These are phyloP conservation scores for Macropis europaea DNA, from an alignment of 2,888 invertebrate species.

Conservation along the genomic window DNA sequence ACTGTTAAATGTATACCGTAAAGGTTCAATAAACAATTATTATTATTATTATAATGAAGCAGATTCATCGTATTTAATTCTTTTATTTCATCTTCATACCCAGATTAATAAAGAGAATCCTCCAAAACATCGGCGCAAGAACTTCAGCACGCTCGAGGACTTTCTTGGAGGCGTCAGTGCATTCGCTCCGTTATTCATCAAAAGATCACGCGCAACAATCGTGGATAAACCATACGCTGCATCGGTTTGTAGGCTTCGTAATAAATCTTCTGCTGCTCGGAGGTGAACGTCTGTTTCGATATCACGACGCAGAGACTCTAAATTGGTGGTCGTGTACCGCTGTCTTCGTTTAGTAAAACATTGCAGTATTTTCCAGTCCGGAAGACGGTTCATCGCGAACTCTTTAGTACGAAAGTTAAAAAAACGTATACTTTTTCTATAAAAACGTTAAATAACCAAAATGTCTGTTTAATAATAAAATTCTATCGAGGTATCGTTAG, in stretches of 20 bases:
- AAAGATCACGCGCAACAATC: slow-evolving; percentile 82
- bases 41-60: too few relatives aligned
- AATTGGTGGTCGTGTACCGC: slow-evolving; percentile 26
- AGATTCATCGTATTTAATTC: background rate
- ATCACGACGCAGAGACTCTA: slow-evolving; percentile 56
- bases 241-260: slow-evolving; percentile 55
- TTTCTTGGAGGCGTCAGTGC: slow-evolving; percentile 86
- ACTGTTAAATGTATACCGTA: too few relatives aligned
- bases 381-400: background rate
- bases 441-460: slow-evolving; percentile 24
- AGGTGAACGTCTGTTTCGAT: slow-evolving; percentile 65
- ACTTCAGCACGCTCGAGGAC: slow-evolving; percentile 85
- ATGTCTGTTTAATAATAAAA: background rate
- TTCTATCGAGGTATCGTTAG: slow-evolving; percentile 28
- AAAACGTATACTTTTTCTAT: background rate
- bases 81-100: slow-evolving; percentile 42
- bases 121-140: slow-evolving; percentile 88
- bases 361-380: slow-evolving; percentile 5
- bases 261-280: slow-evolving; percentile 46
- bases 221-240: slow-evolving; percentile 81
- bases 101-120: slow-evolving; percentile 67
- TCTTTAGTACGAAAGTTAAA: background rate
- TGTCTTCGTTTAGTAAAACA: slow-evolving; percentile 22
- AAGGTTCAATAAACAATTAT: too few relatives aligned
- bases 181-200: slow-evolving; percentile 85